Conservation (phyloP, 2,113 vertebrate species). For the Dolichallabes microphthalmus region DNA sequence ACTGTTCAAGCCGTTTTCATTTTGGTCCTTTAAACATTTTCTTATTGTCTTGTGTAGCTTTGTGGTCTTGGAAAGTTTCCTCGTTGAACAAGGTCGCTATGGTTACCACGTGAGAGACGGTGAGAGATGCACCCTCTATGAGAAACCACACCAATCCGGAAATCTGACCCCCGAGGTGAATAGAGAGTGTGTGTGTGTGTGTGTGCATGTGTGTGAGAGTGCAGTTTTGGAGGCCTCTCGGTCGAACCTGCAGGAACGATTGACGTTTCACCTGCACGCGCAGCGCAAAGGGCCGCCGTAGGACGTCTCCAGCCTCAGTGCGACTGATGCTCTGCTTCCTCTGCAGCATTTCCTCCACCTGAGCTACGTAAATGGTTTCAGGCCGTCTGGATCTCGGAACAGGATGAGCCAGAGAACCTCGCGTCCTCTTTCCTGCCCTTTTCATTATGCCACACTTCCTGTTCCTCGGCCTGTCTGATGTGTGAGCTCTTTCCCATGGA, state of each 20-base stretch:
- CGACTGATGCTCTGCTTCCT: slow-evolving; percentile 40
- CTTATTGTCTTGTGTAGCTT: neutral
- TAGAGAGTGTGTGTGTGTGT: neutral
- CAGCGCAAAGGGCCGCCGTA: neutral
- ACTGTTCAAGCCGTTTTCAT: neutral
- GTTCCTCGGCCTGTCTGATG: slow-evolving; percentile 38
- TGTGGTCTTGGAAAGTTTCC: neutral
- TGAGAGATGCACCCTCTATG: neutral
- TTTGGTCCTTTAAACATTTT: neutral
- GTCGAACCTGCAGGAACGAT: neutral
- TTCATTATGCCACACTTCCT: slow-evolving; percentile 44
- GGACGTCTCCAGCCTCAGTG: slow-evolving; percentile 33
- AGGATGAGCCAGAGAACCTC: slow-evolving; percentile 6
- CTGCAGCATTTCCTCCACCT: slow-evolving; percentile 36
- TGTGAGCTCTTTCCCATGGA: slow-evolving; percentile 11
- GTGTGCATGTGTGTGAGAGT: neutral
- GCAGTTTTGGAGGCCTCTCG: neutral
- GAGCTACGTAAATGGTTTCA: neutral
- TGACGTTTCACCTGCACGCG: slow-evolving; percentile 22
- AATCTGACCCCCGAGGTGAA: neutral
- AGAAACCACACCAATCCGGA: neutral
- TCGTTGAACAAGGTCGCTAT: neutral
- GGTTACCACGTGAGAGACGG: neutral
- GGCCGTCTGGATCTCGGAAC: neutral
- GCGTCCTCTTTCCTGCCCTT: slow-evolving; percentile 29